These are phyloP conservation scores for Agriopis aurantiaria DNA, from an alignment of 2,888 invertebrate species.

Conservation along the genomic window DNA sequence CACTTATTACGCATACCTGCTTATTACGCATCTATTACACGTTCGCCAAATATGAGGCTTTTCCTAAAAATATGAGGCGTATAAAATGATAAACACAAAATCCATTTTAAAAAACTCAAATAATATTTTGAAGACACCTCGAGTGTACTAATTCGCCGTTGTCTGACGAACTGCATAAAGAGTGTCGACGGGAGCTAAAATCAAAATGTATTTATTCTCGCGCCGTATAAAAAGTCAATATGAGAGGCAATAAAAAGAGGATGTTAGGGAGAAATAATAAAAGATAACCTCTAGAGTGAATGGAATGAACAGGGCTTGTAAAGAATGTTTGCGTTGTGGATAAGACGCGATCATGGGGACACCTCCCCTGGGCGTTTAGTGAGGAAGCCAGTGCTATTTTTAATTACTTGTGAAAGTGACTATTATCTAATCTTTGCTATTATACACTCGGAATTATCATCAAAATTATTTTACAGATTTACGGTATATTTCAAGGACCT, in stretches of 20 bases:
- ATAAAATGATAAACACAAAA: slow-evolving; percentile 27
- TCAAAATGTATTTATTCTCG: slow-evolving; percentile 86
- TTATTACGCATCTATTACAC: not conserved
- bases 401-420: slow-evolving; percentile 17
- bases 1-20: too few relatives aligned
- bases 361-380: slow-evolving; percentile 66
- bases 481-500: too few relatives aligned
- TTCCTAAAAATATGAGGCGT: too few relatives aligned
- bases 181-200: slow-evolving; percentile 75
- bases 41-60: too few relatives aligned
- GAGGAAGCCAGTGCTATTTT: not conserved
- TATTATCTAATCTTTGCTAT: too few relatives aligned
- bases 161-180: slow-evolving; percentile 76
- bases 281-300: slow-evolving; percentile 85
- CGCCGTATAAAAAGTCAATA: slow-evolving; percentile 85
- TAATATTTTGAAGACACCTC: slow-evolving; percentile 70
- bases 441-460: too few relatives aligned
- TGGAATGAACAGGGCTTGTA: slow-evolving; percentile 81
- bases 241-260: slow-evolving; percentile 83
- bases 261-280: slow-evolving; percentile 81
- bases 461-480: too few relatives aligned
- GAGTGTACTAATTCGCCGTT: slow-evolving; percentile 74
- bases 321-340: slow-evolving; percentile 85
- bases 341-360: slow-evolving; percentile 83
- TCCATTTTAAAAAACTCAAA: slow-evolving; percentile 44